Evolutionary conservation across 1,140 invertebrate genomes (phyloP), one percentile per base, ranked within the genome.

Genomic region (Agrypnia vestita): DNA sequence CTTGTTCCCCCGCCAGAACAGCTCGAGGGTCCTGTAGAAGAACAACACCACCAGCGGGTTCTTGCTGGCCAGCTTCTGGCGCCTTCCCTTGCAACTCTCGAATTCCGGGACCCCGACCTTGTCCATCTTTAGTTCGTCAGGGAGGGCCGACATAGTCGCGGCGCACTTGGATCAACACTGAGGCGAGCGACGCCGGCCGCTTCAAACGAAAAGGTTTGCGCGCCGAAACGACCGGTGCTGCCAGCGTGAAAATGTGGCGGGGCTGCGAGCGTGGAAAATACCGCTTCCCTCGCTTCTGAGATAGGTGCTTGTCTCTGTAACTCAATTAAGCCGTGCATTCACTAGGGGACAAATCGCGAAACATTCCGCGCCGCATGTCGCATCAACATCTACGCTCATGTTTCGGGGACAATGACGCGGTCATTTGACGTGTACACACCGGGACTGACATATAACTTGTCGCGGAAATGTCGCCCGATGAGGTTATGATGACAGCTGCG

Each of bases 11-110:
- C 47, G 12, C 46, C 21, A 72, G 13, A 76, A 69, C 35, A 80
- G n/a, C 4, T 47, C 25, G 25, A 67, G 17, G 8, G 47, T 17
- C 46, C 21, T 43, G 11, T 35, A 71, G 51, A 80, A 80, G 10
- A 76, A 71, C n/a, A 80, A 35, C 17, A 55, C 15, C 8, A 47
- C 43, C 25, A 76, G 19, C 1, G 61, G 47, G 47, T 69, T 80
- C 4, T 62, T 43, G 19, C 46, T 43, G 10, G n/a, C 69, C 12
- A 17, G 10, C 25, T 21, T 21, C 25, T 62, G 19, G 10, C 25
- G 25, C 25, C 25, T 62, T 4, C 13, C 10, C 10, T 62, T 62
- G 6, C 9, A 19, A 13, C 35, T 13, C 8, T 62, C 25, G 13
- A 25, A 6, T 25, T 62, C 61, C 11, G 61, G 19, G 3, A 35